These are phyloP conservation scores for Ryuthela nishihirai DNA, from an alignment of 2,888 invertebrate genomes.

Conservation along the genomic window DNA sequence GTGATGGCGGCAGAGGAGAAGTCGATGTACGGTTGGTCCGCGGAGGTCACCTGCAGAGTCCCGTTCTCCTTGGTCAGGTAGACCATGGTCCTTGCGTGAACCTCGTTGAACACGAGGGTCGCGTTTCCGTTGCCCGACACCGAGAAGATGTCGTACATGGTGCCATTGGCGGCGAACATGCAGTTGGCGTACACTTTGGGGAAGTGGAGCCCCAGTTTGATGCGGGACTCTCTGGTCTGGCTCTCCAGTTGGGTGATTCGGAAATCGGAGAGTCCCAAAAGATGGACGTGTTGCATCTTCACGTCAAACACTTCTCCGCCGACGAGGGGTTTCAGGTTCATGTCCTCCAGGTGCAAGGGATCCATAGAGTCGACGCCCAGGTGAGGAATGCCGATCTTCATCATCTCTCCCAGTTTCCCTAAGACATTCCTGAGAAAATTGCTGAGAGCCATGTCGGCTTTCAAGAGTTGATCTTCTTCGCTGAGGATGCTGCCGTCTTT, in stretches of 20 bases:
- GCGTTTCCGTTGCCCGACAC: slow-evolving; percentile 40
- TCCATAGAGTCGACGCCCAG: slow-evolving; percentile 38
- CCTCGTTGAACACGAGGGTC: slow-evolving; percentile 41
- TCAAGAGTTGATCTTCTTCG: slow-evolving; percentile 23
- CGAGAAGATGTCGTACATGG: slow-evolving; percentile 41
- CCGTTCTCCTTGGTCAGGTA: slow-evolving; percentile 41
- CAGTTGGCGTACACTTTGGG: slow-evolving; percentile 38
- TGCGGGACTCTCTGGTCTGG: slow-evolving; percentile 35
- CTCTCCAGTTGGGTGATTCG: slow-evolving; percentile 36
- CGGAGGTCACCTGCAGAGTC: slow-evolving; percentile 37
- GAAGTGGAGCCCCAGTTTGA: slow-evolving; percentile 38
- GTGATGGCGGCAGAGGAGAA: slow-evolving; percentile 39
- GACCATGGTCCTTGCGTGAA: slow-evolving; percentile 42
- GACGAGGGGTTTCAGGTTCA: slow-evolving; percentile 39
- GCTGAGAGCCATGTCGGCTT: slow-evolving; percentile 24
- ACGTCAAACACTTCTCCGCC: slow-evolving; percentile 40
- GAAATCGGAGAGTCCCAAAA: slow-evolving; percentile 39
- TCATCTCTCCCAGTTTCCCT: slow-evolving; percentile 22
- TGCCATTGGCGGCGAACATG: slow-evolving; percentile 40
- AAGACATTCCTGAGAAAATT: slow-evolving; percentile 19
- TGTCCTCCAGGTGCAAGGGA: slow-evolving; percentile 36
- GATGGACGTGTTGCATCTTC: slow-evolving; percentile 32
- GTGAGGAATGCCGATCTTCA: slow-evolving; percentile 38
- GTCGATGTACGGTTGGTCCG: slow-evolving; percentile 43
- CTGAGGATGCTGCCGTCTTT: slow-evolving; percentile 5